Base-by-base conservation (phyloP, 2,888 invertebrate species). In the Drepanosiphum platanoidis region DNA sequence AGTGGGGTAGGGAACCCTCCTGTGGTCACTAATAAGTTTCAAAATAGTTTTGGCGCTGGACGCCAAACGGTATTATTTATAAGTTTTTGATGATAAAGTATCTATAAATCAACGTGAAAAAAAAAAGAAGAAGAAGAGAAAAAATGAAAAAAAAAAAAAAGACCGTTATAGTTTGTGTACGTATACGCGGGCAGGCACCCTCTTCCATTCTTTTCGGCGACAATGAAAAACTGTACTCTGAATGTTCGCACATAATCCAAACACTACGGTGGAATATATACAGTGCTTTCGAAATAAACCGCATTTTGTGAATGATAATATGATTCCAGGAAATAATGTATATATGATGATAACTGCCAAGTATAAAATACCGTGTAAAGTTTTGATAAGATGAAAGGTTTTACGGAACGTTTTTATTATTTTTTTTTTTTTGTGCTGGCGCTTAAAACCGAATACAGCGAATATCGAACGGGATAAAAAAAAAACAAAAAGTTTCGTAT, bases 351-450 rank as follows among this genome's bases (percentile, higher is more conserved):
- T 18, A 34, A 77, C 61, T 77, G 77, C 61, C 36, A 22, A 61
- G 30, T 11, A 39, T 64, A 39, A 61, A 61, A 61, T 61, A 77
- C 9, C 18, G 30, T 39, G 22, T 22, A 39, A 77, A 15, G 58
- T 75, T 75, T 75, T 58, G 75, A 75, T 75, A 75, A 75, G 34
- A 58, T 77, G n/a, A 71, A 61, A 77, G 77, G 58, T 77, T 30
- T 11, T 27, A 72, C 27, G 27, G 30, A 72, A 72, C 52, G 7
- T 3, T 42, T 42, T 8, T 52, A 42, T 9, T 42, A 42, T 42
- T 18, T 8, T 52, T 39, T 9, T 42, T 72, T 42, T 18, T 42
- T 42, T 42, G 18, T 18, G 15, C 42, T 46, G 18, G 42, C 30
- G 18, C 27, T 72, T 32, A 30, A 72, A 72, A 46, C 39, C 9